Conservation (phyloP, 2,888 invertebrate genomes). For the Melitaea athalia region DNA sequence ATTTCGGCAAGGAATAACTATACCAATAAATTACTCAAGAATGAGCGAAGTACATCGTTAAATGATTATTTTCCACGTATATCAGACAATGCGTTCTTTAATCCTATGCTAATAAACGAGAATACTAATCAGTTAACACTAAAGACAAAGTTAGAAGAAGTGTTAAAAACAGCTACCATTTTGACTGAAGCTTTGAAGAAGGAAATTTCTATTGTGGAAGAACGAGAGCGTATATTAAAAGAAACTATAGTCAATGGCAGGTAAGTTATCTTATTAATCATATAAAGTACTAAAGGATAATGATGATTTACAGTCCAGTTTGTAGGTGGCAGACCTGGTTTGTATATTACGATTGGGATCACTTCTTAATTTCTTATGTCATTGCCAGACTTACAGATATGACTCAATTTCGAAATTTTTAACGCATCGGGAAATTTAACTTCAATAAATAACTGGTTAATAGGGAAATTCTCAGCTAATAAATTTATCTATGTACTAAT, state of each 20-base stretch:
- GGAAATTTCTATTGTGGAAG: constrained; percentile 53
- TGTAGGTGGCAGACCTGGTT: too few relatives aligned
- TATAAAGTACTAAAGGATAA: too few relatives aligned
- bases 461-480: too few relatives aligned
- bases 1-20: background rate
- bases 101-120: background rate
- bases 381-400: too few relatives aligned
- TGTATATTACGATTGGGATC: too few relatives aligned
- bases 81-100: background rate
- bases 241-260: constrained; percentile 66
- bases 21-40: background rate
- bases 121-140: constrained; percentile 10
- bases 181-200: constrained; percentile 54
- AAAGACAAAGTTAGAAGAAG: constrained; percentile 28
- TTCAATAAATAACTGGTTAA: too few relatives aligned
- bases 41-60: background rate
- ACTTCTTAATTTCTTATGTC: too few relatives aligned
- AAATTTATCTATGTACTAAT: too few relatives aligned
- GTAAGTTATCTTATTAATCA: constrained; percentile 44
- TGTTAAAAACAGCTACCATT: constrained; percentile 48
- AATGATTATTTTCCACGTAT: background rate
- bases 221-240: constrained; percentile 57
- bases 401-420: too few relatives aligned
- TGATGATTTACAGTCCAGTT: too few relatives aligned
- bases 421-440: too few relatives aligned